Base-by-base conservation (phyloP, 2,888 invertebrate genomes). In the Zelleria hepariella region DNA sequence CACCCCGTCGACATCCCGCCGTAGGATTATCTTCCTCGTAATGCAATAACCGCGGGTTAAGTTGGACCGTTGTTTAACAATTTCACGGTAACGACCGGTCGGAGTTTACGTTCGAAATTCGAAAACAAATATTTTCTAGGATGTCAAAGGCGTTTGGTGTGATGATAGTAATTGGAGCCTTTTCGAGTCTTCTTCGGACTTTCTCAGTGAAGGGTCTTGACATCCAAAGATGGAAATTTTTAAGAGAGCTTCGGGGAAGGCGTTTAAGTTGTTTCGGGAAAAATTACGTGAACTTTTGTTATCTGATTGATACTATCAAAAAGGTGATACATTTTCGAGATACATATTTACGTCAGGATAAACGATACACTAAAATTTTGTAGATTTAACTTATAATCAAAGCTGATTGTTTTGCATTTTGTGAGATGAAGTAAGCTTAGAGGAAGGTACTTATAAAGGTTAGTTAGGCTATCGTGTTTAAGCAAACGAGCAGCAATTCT, bases 11-110 rank as follows among this genome's bases (percentile, higher is more conserved):
- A 66, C 73, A 70, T 72, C 68, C 69, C 65, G 48, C n/a, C 21
- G 72, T 65, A 71, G 79, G 77, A 82, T 78, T 75, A 78, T 77
- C 76, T 76, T 76, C 73, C 72, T 67, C 75, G 75, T 80, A 80
- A 78, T 70, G 68, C 70, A 73, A 73, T 70, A 73, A 73, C 74
- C 69, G 56, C 32, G 58, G 62, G 59, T 32, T 55, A 55, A 23
- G 42, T 27, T 20, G 7, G 51, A 68, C 69, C 65, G 67, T 73
- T 74, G 74, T 76, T 74, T 68, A 72, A 71, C 70, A 62, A 69
- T 66, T 64, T 67, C 63, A 64, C 62, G 66, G 65, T 65, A 66
- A 57, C 23, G 32, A 42, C 32, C 32, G 32, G 32, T 15, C 32
- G 10, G 32, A 42, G 32, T 42, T 42, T 42, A 42, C 32, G 32